Evolutionary conservation across 2,113 vertebrate genomes (phyloP).

Genomic region (Salvelinus fontinalis): DNA sequence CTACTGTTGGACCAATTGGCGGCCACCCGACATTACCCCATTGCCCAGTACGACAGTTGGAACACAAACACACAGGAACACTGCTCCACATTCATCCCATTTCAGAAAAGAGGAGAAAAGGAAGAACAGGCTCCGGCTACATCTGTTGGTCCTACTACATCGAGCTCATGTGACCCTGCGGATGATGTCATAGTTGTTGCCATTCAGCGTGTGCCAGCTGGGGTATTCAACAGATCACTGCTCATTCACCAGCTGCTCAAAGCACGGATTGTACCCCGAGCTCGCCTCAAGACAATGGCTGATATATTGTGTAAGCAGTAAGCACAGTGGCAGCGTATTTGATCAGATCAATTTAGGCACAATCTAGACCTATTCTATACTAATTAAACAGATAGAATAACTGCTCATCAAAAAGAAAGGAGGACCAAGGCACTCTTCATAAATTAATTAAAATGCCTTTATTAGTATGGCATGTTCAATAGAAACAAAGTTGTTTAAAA

Average conservation of each 20-base stretch:
- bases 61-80: conserved; percentile 24
- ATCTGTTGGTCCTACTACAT: conserved; percentile 33
- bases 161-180: conserved; percentile 48
- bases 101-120: conserved; percentile 5
- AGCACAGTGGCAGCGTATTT: conserved; percentile 18
- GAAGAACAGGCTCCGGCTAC: conserved; percentile 3
- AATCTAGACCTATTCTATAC: too few species aligned
- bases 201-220: conserved; percentile 35
- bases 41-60: neutral
- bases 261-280: conserved; percentile 27
- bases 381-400: neutral
- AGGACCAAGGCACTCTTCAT: too few species aligned
- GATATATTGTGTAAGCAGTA: conserved; percentile 16
- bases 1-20: neutral
- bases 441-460: too few species aligned
- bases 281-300: conserved; percentile 6
- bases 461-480: too few species aligned
- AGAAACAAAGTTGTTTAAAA: too few species aligned
- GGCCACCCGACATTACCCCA: neutral
- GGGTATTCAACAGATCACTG: conserved; percentile 1
- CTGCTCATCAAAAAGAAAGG: too few species aligned
- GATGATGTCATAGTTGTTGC: conserved; percentile 50
- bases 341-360: neutral
- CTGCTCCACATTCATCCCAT: conserved; percentile 25
- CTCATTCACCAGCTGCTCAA: conserved; percentile 21